Evolutionary conservation across 2,797 vertebrate species (phyloP).

Genomic region (Anguilla anguilla): DNA sequence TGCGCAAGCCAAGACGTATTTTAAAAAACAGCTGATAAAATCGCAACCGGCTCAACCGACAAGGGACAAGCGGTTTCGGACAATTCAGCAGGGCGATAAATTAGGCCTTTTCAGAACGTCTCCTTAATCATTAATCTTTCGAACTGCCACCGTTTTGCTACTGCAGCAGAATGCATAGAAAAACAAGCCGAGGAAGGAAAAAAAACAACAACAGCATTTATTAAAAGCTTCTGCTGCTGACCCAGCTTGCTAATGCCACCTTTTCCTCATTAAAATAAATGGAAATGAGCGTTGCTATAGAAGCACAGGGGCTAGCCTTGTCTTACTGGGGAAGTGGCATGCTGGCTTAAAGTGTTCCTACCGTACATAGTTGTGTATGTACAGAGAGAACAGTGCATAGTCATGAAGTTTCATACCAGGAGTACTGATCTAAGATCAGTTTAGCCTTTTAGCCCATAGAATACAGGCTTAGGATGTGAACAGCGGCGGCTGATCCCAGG

Average conservation of each 20-base stretch:
- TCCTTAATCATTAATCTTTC: neutral
- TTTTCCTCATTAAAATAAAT: neutral
- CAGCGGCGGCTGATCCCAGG: too few species aligned
- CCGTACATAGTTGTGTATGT: too few species aligned
- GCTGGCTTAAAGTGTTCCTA: too few species aligned
- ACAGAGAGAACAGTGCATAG: too few species aligned
- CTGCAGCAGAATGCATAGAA: neutral
- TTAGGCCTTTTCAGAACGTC: neutral
- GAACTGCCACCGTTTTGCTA: neutral
- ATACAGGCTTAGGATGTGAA: too few species aligned
- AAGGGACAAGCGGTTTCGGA: neutral
- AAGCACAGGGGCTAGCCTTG: neutral
- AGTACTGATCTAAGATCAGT: too few species aligned
- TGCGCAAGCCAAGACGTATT: neutral
- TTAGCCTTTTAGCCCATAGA: too few species aligned
- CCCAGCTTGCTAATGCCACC: too few species aligned
- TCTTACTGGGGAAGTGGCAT: too few species aligned
- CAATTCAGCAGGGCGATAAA: neutral
- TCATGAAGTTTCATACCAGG: too few species aligned
- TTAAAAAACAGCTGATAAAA: neutral
- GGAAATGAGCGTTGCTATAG: neutral
- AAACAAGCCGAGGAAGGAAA: neutral
- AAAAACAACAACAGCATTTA: neutral
- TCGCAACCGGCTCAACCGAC: neutral
- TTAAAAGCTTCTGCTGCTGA: neutral